These are phyloP conservation scores for Notodonta ziczac DNA, from an alignment of 2,888 invertebrate species.

Conservation along the genomic window DNA sequence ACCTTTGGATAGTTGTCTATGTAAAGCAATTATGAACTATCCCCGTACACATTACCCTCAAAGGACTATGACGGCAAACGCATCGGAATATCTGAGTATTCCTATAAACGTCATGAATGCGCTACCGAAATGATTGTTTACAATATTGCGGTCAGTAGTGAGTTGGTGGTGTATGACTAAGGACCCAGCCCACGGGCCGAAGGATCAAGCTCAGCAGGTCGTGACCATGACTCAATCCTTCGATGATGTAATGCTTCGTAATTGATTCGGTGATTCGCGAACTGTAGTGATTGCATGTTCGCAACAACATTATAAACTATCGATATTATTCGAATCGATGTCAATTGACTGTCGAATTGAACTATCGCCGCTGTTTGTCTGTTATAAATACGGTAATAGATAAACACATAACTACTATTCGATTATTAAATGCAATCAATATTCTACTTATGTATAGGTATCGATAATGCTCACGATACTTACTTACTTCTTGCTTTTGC, in stretches of 20 bases:
- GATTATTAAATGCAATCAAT: no score
- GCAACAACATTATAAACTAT: conserved; percentile 27
- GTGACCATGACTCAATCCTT: conserved; percentile 79
- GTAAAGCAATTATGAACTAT: not conserved
- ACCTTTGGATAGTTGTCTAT: no score
- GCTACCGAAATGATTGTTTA: conserved; percentile 55
- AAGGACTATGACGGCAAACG: conserved; percentile 25
- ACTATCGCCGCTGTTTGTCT: no score
- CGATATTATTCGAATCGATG: conserved; percentile 36
- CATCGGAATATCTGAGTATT: conserved; percentile 39
- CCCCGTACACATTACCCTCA: conserved; percentile 13
- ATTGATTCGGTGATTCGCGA: conserved; percentile 72
- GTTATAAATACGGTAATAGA: no score
- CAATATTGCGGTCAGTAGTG: conserved; percentile 67
- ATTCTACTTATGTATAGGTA: no score
- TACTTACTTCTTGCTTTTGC: no score
- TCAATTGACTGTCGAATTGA: no score
- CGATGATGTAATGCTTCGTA: conserved; percentile 78
- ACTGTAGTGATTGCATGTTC: conserved; percentile 52
- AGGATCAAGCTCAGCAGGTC: conserved; percentile 66
- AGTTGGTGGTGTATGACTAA: conserved; percentile 71
- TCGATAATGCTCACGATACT: no score
- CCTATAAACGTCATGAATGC: conserved; percentile 49
- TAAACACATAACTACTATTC: no score
- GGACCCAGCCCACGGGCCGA: conserved; percentile 69